A percentile compares a stretch with the other conserved stretches of the same genome.
These are phyloP conservation scores for Fabriciana adippe DNA, from an alignment of 2,888 invertebrate species.

Conservation along the genomic window DNA sequence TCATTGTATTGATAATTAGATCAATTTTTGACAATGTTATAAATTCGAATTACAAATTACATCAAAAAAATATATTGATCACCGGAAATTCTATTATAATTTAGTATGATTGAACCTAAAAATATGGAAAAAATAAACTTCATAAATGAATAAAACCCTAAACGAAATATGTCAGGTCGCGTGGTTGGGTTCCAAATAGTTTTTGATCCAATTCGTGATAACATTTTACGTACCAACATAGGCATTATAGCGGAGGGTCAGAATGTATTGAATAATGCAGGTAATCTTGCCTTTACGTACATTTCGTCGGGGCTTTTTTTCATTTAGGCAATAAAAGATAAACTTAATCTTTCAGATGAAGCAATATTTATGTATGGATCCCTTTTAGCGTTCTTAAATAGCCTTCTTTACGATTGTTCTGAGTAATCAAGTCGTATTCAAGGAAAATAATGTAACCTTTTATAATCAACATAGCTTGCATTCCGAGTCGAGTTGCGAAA, in stretches of 20 bases:
- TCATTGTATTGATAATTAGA: no score
- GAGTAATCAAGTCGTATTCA: slow-evolving; percentile 67
- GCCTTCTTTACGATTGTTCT: slow-evolving; percentile 72
- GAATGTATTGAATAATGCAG: slow-evolving; percentile 43
- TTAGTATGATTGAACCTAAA: slow-evolving; percentile 3
- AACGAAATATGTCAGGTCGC: slow-evolving; percentile 23
- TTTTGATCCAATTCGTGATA: slow-evolving; percentile 34
- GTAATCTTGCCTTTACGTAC: slow-evolving; percentile 39
- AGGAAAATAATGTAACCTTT: slow-evolving; percentile 61
- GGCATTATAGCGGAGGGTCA: slow-evolving; percentile 31
- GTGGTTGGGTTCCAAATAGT: slow-evolving; percentile 23
- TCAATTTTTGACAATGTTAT: no score
- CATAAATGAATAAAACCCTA: slow-evolving; percentile 10
- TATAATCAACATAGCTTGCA: slow-evolving; percentile 55
- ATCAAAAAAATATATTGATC: neutral
- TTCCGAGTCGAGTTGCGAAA: slow-evolving; percentile 14
- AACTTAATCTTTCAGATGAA: slow-evolving; percentile 54
- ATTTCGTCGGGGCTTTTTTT: slow-evolving; percentile 34
- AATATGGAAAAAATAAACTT: slow-evolving; percentile 12
- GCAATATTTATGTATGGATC: slow-evolving; percentile 56
- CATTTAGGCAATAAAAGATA: slow-evolving; percentile 58
- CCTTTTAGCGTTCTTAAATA: slow-evolving; percentile 57
- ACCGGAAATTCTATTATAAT: slow-evolving; percentile 4
- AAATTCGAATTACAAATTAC: neutral
- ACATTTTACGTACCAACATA: slow-evolving; percentile 32